Evolutionary conservation across 2,888 invertebrate species (phyloP), one percentile per base, ranked within the genome.

Genomic region (Physocephala rufipes): DNA sequence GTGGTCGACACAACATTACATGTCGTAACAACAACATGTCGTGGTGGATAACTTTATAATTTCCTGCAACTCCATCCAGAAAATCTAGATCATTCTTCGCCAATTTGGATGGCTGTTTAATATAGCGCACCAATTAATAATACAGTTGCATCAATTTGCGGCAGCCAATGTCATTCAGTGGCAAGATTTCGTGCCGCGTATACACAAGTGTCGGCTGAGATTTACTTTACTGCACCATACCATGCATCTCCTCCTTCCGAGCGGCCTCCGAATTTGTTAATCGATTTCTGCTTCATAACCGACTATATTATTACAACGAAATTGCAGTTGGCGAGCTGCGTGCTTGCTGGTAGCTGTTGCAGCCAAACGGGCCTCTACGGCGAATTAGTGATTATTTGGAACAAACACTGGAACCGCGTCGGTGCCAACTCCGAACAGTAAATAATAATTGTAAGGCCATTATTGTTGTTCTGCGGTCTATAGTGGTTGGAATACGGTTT

Each of bases 371-470:
- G 58, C 58, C 26, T 13, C 24, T n/a, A 24, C 13, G 53, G n/a
- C 12, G 53, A 24, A 13, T 24, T 55, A 21, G 24, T 21, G 15
- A 30, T 43, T 30, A 24, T 16, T 28, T 59, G 64, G 45, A 62
- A 67, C 70, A n/a, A 58, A 51, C 15, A 51, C 24, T 36, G n/a
- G 58, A 47, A 45, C 65, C 69, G 70, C 75, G 76, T 75, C 76
- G 74, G 70, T 72, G 72, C 72, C 74, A 75, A 73, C 74, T 74
- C 73, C 65, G 74, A 55, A 78, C 77, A 76, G 79, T 80, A 80
- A 80, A 80, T 80, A 79, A 79, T 80, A 80, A 80, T 80, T 80
- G 79, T 78, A 78, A 75, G 76, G 73, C 78, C 76, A 79, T 80
- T 79, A 78, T 77, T 72, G 55, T 19, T 51, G 45, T 45, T 30